Conservation (phyloP, 2,797 vertebrate species). For the Cottoperca gobio region DNA sequence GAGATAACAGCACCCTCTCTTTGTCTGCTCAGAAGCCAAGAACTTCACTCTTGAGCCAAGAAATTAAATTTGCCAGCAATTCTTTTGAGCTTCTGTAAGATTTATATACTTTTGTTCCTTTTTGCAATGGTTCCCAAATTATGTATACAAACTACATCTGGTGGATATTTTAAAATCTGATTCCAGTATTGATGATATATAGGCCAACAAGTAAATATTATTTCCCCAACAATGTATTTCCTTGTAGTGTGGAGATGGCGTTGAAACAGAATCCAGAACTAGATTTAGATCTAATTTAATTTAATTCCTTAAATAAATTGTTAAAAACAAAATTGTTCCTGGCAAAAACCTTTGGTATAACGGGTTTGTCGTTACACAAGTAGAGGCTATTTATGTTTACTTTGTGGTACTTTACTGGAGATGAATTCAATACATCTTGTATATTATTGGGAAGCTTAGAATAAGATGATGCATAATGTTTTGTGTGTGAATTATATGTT, state of each 20-base stretch:
- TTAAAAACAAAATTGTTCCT: background rate
- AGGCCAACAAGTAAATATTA: background rate
- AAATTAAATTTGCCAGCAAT: slow-evolving; percentile 53
- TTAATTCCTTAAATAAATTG: background rate
- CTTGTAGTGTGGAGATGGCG: background rate
- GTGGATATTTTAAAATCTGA: background rate
- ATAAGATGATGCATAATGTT: slow-evolving; percentile 2
- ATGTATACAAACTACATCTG: background rate
- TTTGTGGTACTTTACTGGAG: too few relatives aligned
- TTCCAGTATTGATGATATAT: background rate
- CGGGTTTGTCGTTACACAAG: too few relatives aligned
- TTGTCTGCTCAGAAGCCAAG: too few relatives aligned
- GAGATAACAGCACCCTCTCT: slow-evolving; percentile 1
- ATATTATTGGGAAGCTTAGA: background rate
- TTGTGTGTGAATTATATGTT: background rate
- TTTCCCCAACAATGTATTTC: background rate
- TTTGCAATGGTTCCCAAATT: background rate
- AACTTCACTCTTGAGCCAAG: slow-evolving; percentile 4
- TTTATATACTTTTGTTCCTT: slow-evolving; percentile 12
- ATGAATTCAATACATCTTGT: background rate
- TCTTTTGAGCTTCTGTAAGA: slow-evolving; percentile 27
- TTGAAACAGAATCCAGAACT: background rate
- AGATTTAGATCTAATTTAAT: background rate
- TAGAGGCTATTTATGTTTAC: background rate
- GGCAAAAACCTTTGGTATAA: background rate